Conservation (phyloP, 2,888 invertebrate genomes). For the Poecilus cupreus region DNA sequence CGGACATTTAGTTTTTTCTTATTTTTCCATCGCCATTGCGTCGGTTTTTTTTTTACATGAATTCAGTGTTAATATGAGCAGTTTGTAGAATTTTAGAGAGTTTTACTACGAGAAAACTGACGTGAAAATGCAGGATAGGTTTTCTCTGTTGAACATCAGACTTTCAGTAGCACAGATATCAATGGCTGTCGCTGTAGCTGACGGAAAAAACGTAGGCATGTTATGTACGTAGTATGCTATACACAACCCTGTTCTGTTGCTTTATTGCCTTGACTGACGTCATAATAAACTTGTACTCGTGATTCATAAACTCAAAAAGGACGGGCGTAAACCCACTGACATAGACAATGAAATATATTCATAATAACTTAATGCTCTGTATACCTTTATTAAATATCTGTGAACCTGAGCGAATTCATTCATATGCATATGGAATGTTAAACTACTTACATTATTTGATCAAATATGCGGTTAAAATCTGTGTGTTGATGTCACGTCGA, state of each 20-base stretch:
- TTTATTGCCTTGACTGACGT: background rate
- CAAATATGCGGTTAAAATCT: too few species aligned
- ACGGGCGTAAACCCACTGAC: background rate
- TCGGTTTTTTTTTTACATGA: slow-evolving; percentile 8
- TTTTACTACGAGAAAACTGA: slow-evolving; percentile 42
- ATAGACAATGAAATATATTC: slow-evolving; percentile 10
- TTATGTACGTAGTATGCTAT: background rate
- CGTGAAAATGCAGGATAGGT: slow-evolving; percentile 20
- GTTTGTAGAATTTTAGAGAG: slow-evolving; percentile 40
- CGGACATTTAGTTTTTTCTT: background rate
- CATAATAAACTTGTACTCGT: background rate
- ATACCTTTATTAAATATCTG: too few species aligned
- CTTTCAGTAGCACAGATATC: slow-evolving; percentile 41
- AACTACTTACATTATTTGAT: too few species aligned
- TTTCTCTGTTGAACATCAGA: slow-evolving; percentile 24
- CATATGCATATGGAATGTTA: too few species aligned
- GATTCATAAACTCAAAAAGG: slow-evolving; percentile 21
- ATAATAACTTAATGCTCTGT: background rate
- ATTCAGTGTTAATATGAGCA: background rate
- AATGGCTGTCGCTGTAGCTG: too few species aligned
- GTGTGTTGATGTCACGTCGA: too few species aligned
- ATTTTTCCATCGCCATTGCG: background rate
- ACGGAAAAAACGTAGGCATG: too few species aligned
- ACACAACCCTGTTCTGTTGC: background rate
- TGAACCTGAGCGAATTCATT: too few species aligned